Evolutionary conservation across 2,113 vertebrate genomes (phyloP), one percentile per base, ranked within the genome.

Genomic region (Sceloporus undulatus): DNA sequence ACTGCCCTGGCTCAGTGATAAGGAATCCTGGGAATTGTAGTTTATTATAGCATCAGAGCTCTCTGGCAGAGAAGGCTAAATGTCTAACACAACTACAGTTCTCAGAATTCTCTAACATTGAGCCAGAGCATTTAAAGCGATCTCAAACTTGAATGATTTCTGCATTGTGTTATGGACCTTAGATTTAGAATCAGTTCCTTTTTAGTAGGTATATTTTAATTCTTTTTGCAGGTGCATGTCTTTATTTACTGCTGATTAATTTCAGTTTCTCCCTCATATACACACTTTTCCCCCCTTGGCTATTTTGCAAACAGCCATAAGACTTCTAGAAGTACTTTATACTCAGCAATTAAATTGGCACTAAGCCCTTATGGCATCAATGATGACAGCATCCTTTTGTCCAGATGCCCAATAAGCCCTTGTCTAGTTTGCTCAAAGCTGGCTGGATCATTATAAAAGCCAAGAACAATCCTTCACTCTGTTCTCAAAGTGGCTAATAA

Each of bases 401-500:
- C 59, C 82, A 40, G 9, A 65, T 93, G 87, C 78, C 89, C 90
- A 82, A n/a, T 78, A 25, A 80, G 1, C 77, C n/a, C 2, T 62
- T 48, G 52, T 85, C 18, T 85, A 7, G 52, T 87, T 86, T 81
- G 68, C 0, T 0, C 29, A 85, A 89, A 79, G 62, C 68, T 89
- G 84, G 19, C 9, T 71, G 25, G 62, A 19, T 86, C 81, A 34
- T 11, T 71, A 38, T 74, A 78, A 85, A 82, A 82, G 1, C 2
- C 56, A 48, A 76, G 62, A 73, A 85, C 0, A 6, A 87, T 5
- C 48, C 84, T 91, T 84, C 70, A 87, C 0, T 0, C 10, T 87
- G 10, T 19, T 48, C 79, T 87, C 34, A 91, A 93, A 91, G 48
- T 85, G 48, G 3, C 25, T 81, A 86, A 91, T 86, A n/a, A 79